Conservation (phyloP, 2,888 invertebrate genomes). For the Ennomos fuscantarius region DNA sequence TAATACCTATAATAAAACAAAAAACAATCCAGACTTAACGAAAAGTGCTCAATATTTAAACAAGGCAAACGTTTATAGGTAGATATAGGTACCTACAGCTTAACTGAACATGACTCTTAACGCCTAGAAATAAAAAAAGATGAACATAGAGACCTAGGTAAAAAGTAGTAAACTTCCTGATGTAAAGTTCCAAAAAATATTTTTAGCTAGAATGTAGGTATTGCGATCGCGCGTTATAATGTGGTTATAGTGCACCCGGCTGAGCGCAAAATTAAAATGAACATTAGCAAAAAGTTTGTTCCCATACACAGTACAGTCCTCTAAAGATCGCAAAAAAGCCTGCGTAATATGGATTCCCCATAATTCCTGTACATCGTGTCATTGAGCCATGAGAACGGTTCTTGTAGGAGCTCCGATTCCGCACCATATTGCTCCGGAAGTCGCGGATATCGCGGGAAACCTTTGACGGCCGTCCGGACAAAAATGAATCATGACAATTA, state of each 20-base stretch:
- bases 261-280: slow-evolving; percentile 8
- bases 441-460: slow-evolving; percentile 53
- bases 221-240: too few relatives aligned
- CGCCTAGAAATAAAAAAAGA: too few relatives aligned
- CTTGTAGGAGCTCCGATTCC: slow-evolving; percentile 74
- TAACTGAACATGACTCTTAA: too few relatives aligned
- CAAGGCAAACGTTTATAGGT: too few relatives aligned
- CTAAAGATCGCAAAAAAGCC: slow-evolving; percentile 23
- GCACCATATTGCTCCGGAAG: slow-evolving; percentile 71
- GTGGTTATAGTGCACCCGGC: background rate
- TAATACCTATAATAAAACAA: background rate
- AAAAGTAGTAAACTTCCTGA: too few relatives aligned
- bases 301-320: slow-evolving; percentile 9
- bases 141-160: too few relatives aligned
- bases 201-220: too few relatives aligned
- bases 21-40: background rate
- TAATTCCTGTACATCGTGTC: slow-evolving; percentile 58
- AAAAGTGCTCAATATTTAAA: too few relatives aligned
- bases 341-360: slow-evolving; percentile 67
- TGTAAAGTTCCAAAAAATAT: too few relatives aligned
- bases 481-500: slow-evolving; percentile 66
- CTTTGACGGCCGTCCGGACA: slow-evolving; percentile 36
- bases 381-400: slow-evolving; percentile 65
- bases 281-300: slow-evolving; percentile 12
- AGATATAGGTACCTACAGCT: too few relatives aligned